A percentile compares a stretch with the other conserved stretches of the same genome.
Conservation (phyloP, 2,888 invertebrate species). For the Psylliodes chrysocephalus region DNA sequence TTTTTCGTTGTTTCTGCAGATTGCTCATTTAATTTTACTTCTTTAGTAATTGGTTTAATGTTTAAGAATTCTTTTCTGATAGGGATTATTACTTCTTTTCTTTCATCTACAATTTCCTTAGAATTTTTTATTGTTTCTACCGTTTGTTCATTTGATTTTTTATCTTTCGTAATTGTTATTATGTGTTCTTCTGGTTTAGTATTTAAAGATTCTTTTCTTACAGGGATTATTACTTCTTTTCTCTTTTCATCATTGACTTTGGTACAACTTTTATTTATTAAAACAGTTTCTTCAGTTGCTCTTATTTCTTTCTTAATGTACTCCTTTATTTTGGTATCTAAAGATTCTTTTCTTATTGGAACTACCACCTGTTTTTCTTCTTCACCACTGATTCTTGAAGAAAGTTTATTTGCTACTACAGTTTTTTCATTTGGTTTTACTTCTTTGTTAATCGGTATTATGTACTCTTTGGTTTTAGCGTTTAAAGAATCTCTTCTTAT, state of each 20-base stretch:
- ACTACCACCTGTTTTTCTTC: constrained; percentile 34
- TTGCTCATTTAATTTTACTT: background rate
- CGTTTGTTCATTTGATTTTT: background rate
- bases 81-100: constrained; percentile 11
- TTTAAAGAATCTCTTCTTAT: background rate
- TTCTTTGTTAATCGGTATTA: background rate
- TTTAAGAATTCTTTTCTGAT: background rate
- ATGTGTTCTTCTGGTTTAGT: too few species aligned
- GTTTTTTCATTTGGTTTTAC: background rate
- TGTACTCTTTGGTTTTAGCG: too few species aligned
- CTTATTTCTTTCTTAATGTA: constrained; percentile 1
- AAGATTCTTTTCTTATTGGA: background rate
- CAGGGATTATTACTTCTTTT: constrained; percentile 11
- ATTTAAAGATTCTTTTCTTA: background rate
- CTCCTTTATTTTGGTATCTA: constrained; percentile 2
- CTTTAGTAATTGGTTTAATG: constrained; percentile 2
- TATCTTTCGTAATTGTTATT: background rate
- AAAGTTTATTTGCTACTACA: background rate
- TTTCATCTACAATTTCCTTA: constrained; percentile 42
- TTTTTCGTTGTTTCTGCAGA: background rate
- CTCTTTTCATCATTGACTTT: constrained; percentile 42
- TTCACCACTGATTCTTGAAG: constrained; percentile 34
- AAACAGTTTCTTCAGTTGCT: background rate
- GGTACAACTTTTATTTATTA: background rate
- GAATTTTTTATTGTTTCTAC: background rate